Conservation (phyloP, 2,113 vertebrate species). For the Arothron firmamentum region DNA sequence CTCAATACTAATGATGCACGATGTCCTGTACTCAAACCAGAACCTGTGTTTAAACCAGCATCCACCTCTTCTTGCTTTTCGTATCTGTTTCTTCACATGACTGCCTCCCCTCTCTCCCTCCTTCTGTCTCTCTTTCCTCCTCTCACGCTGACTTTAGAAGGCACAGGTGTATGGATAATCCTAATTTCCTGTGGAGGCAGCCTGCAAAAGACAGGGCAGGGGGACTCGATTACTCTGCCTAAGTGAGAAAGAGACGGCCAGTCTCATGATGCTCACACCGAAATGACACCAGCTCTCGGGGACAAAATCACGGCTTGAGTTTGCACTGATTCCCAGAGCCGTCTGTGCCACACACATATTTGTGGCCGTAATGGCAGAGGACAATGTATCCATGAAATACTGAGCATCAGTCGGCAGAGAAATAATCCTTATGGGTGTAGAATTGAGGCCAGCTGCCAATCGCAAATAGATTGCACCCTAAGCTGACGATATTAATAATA, state of each 20-base stretch:
- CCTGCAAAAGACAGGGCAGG: slow-evolving; percentile 11
- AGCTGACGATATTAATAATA: slow-evolving; percentile 48
- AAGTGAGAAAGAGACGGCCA: slow-evolving; percentile 18
- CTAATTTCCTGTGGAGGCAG: slow-evolving; percentile 31
- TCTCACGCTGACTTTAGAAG: slow-evolving; percentile 16
- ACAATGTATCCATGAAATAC: slow-evolving; percentile 22
- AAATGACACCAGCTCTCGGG: slow-evolving; percentile 18
- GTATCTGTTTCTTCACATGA: slow-evolving; percentile 42
- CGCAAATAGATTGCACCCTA: slow-evolving; percentile 43
- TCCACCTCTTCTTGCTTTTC: slow-evolving; percentile 42
- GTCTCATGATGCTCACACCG: slow-evolving; percentile 27
- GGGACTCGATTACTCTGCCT: slow-evolving; percentile 24
- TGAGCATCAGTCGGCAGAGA: slow-evolving; percentile 18
- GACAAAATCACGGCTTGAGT: slow-evolving; percentile 35
- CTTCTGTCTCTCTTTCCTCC: background rate
- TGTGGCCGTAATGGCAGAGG: background rate
- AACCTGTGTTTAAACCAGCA: slow-evolving; percentile 31
- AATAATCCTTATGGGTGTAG: slow-evolving; percentile 49
- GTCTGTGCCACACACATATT: slow-evolving; percentile 28
- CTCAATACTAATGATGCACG: slow-evolving; percentile 22
- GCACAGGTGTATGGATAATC: slow-evolving; percentile 53
- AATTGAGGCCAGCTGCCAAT: slow-evolving; percentile 44
- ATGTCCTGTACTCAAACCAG: slow-evolving; percentile 19
- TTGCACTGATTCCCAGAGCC: slow-evolving; percentile 28
- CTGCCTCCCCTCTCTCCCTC: slow-evolving; percentile 20